A percentile compares a stretch with the other conserved stretches of the same genome.
Evolutionary conservation across 2,113 vertebrate genomes (phyloP).

Genomic region (Jacana jacana): DNA sequence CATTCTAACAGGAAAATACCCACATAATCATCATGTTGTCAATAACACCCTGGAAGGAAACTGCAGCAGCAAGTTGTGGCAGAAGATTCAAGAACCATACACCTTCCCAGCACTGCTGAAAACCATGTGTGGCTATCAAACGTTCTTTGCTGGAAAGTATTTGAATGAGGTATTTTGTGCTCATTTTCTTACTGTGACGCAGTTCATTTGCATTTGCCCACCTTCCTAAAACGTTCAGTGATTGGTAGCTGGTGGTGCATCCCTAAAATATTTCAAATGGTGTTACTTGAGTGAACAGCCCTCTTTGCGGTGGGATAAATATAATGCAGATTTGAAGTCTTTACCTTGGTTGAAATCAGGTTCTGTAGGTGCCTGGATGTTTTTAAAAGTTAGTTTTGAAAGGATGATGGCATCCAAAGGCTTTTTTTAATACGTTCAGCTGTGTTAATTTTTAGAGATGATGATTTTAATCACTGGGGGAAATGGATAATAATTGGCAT

Average conservation of each 20-base stretch:
- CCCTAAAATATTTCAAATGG: not conserved
- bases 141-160: slow-evolving; percentile 97
- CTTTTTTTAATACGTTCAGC: not conserved
- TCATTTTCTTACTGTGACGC: fast-evolving
- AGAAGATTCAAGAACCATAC: slow-evolving; percentile 89
- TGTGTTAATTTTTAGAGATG: not conserved
- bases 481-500: not conserved
- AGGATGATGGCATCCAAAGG: not conserved
- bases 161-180: slow-evolving; percentile 87
- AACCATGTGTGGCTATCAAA: slow-evolving; percentile 84
- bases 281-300: not conserved
- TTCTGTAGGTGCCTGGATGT: not conserved
- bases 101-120: slow-evolving; percentile 89
- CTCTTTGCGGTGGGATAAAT: not conserved
- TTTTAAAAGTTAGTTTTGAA: not conserved
- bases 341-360: not conserved
- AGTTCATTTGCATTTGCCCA: not conserved
- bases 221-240: not conserved
- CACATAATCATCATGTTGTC: slow-evolving; percentile 95
- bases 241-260: not conserved
- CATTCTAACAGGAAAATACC: slow-evolving; percentile 96
- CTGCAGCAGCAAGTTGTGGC: slow-evolving; percentile 94
- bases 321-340: not conserved
- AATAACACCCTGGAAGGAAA: slow-evolving; percentile 98
- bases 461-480: not conserved